phyloP scores from a whole-genome alignment of 2,888 invertebrate genomes.

The Chrysomela aeneicollis region DNA sequence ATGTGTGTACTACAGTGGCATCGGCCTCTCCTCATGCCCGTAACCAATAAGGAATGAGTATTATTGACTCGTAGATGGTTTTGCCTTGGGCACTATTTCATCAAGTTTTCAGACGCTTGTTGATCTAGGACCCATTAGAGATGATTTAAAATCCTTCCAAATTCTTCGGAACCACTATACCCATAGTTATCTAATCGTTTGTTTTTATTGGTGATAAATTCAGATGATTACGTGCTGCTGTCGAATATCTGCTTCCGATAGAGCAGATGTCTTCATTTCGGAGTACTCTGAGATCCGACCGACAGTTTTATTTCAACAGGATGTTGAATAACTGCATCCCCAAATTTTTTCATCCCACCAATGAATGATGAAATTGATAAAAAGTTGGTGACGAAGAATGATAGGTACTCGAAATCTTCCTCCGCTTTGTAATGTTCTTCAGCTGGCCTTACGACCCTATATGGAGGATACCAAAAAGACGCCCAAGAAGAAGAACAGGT shows the following conservation, averaged over 20 bases:
- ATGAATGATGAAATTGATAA: no score
- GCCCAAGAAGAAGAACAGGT: constrained; percentile 29
- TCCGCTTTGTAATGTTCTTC: neutral
- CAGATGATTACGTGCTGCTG: neutral
- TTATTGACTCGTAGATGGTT: neutral
- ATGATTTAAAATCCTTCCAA: neutral
- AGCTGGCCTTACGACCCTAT: neutral
- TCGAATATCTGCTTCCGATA: neutral
- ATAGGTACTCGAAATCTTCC: neutral
- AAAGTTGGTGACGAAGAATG: no score
- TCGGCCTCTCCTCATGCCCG: no score
- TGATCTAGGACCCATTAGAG: neutral
- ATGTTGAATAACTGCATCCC: neutral
- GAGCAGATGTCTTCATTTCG: neutral
- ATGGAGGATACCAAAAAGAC: neutral
- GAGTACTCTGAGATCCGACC: neutral
- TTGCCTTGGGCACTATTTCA: neutral
- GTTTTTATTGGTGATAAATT: constrained; percentile 3
- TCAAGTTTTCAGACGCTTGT: neutral
- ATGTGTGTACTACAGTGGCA: no score
- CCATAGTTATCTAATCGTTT: neutral
- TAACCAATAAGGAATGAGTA: neutral
- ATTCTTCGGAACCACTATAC: neutral
- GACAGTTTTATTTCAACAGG: neutral
- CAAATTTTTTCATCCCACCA: no score